Percentiles rank a stretch among this genome's conserved stretches.
Conservation (phyloP, 2,113 vertebrate genomes). For the Grus americana region DNA sequence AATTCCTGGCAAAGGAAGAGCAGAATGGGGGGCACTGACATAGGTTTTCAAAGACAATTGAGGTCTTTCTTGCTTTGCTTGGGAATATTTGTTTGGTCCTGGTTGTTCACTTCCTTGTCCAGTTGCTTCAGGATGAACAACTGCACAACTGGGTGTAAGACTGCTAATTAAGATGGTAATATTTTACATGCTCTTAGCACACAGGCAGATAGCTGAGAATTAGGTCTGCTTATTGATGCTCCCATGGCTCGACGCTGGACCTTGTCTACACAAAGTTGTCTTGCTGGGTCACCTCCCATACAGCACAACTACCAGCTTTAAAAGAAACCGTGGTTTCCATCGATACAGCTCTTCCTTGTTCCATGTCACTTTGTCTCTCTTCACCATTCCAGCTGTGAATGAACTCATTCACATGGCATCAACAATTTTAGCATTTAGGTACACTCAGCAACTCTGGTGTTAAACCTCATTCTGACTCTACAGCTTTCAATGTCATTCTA, state of each 20-base stretch:
- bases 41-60: neutral
- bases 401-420: rapidly evolving
- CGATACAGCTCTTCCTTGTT: neutral
- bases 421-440: neutral
- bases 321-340: neutral
- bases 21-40: neutral
- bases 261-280: neutral
- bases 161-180: neutral
- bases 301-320: neutral
- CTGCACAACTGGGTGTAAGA: neutral
- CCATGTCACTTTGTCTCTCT: neutral
- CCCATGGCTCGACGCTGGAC: neutral
- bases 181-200: neutral
- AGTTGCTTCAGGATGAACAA: neutral
- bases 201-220: neutral
- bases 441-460: neutral
- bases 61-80: neutral
- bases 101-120: neutral
- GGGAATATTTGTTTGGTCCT: neutral
- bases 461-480: neutral
- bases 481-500: neutral
- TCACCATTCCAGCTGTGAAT: neutral
- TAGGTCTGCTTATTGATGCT: neutral
- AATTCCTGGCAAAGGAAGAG: neutral
- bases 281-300: neutral